Evolutionary conservation across 2,113 vertebrate species (phyloP), one percentile per base, ranked within the genome.

Genomic region (Oryzias javanicus): DNA sequence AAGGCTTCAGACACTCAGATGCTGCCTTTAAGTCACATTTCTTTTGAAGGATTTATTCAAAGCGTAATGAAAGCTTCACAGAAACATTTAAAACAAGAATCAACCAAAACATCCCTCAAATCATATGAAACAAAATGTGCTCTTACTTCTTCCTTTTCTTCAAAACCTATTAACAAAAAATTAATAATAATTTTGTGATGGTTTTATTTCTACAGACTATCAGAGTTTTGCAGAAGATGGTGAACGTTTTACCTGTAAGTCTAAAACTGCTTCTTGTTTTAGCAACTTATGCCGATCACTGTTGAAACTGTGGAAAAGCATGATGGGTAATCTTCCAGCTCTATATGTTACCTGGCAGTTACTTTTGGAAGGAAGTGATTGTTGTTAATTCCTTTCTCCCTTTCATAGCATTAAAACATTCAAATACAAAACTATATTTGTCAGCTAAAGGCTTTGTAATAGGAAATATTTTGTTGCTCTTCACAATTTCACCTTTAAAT

Each of bases 201-300:
- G 61, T 64, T 72, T 45, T 51, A n/a, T 22, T 59, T 24, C 60
- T 20, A 12, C 60, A 99, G 97, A 94, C 94, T 47, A 98, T 99
- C 78, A 89, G 96, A 52, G 93, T 94, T 89, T 72, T 98, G n/a
- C 92, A 88, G 86, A 92, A 95, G 73, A 57, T 88, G 27, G 90
- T 94, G 4, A 86, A 92, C 0, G 91, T 98, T 66, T 63, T 92
- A 42, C 95, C 91, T 0, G 96, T 98, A 76, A 95, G 96, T 92
- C 78, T 17, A 22, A 29, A 25, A 14, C 1, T 5, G 17, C 5
- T 5, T 52, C 14, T n/a, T 53, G 50, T 55, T 17, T 12, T 25
- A 16, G 24, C 14, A 44, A 18, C 40, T 56, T 7, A 17, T 16
- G 4, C 18, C n/a, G n/a, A n/a, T n/a, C n/a, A n/a, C n/a, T 6